These are phyloP conservation scores for Papilio protenor DNA, from an alignment of 2,888 invertebrate genomes.

Conservation along the genomic window DNA sequence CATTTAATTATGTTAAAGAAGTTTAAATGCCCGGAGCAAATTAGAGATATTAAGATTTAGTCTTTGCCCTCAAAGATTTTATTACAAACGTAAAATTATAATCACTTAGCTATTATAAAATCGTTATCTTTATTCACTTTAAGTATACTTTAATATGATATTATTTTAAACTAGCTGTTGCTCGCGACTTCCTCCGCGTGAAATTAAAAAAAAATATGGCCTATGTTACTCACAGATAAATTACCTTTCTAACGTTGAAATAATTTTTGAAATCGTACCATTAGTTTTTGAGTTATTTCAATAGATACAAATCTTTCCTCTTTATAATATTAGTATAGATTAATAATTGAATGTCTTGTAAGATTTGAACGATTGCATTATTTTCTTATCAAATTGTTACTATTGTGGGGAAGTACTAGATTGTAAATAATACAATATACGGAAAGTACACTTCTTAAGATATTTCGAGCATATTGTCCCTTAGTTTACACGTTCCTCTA, in stretches of 20 bases:
- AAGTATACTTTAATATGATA: background rate
- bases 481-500: slow-evolving; percentile 6
- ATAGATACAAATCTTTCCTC: too few species aligned
- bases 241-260: too few species aligned
- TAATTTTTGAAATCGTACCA: too few species aligned
- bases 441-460: background rate
- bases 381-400: too few species aligned
- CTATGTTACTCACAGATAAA: too few species aligned
- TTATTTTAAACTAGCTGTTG: background rate
- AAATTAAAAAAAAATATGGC: too few species aligned
- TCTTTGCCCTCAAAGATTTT: background rate
- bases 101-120: background rate
- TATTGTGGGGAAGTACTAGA: background rate
- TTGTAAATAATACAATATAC: background rate
- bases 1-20: slow-evolving; percentile 1
- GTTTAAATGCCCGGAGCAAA: background rate
- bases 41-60: slow-evolving; percentile 8
- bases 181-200: too few species aligned
- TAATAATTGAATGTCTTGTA: too few species aligned
- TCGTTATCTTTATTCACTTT: background rate
- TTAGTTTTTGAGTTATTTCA: too few species aligned
- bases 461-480: background rate
- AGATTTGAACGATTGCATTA: background rate
- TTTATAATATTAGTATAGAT: too few species aligned
- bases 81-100: slow-evolving; percentile 3